Percentiles rank a stretch among this genome's conserved stretches.
Evolutionary conservation across 2,113 vertebrate species (phyloP).

Genomic region (Silurus asotus): DNA sequence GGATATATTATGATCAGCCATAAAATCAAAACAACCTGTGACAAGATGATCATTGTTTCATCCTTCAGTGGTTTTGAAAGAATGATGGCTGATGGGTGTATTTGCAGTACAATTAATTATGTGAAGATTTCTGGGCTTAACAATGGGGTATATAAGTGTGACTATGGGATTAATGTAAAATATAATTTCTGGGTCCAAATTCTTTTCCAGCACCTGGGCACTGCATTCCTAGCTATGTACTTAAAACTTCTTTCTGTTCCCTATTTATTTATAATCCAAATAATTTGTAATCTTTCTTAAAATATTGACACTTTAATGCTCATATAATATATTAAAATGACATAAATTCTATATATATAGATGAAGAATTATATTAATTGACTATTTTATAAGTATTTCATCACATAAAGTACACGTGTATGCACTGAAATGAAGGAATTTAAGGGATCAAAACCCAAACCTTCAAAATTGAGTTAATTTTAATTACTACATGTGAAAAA

Average conservation of each 20-base stretch:
- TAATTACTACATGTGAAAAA: constrained; percentile 25
- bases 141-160: neutral
- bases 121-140: neutral
- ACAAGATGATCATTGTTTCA: no score
- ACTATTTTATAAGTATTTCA: neutral
- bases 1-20: no score
- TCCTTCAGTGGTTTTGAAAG: no score
- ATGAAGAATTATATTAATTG: neutral
- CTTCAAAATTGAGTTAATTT: constrained; percentile 5
- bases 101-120: neutral
- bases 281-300: no score
- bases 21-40: neutral
- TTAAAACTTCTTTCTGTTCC: neutral
- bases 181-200: neutral
- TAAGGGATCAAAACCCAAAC: neutral
- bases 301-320: neutral
- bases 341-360: neutral
- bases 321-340: neutral
- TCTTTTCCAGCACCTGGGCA: neutral
- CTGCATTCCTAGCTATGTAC: neutral
- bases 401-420: neutral
- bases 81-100: neutral
- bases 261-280: no score
- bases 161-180: neutral
- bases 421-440: neutral